Evolutionary conservation across 2,888 invertebrate genomes (phyloP), one percentile per base, ranked within the genome.

Genomic region (Ferdinandea cuprea): DNA sequence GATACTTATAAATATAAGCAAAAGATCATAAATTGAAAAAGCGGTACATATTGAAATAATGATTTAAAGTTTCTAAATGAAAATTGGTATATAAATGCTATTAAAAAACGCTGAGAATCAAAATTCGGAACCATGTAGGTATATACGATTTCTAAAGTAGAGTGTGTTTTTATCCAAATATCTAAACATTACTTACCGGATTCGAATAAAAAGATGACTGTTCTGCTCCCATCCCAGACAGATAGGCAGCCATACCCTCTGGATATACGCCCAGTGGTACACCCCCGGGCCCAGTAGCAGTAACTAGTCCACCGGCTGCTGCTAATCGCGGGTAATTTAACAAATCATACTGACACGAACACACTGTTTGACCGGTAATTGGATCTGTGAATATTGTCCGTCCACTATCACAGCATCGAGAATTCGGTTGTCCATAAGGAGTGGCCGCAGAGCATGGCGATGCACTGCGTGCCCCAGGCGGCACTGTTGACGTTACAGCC

Each of bases 321-420:
- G 93, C 95, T 84, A 96, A 93, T 89, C 96, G 93, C 92, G 96
- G 96, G 88, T 94, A 94, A 88, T 91, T 92, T 88, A 97, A 93
- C 87, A 97, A 94, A 92, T 96, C 96, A 92, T 96, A 96, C 91
- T 97, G 97, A 91, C 97, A 97, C 88, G 96, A 96, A 92, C 97
- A 97, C 85, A 97, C 95, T 71, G 95, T 96, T 91, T 96, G 96
- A 68, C 97, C 96, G 86, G 96, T 96, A 87, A 96, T 93, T 48
- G 97, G 97, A 91, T 97, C 97, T 89, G 96, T 96, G 92, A 96
- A 96, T 90, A 97, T 94, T 85, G 97, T 95, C 88, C 97, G 94
- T 86, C 97, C 97, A 86, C 97, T 96, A 92, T 98, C 97, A 92
- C 98, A 97, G 92, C 98, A 97, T 88, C 96, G 30, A 61, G 85